Conservation (phyloP, 2,797 vertebrate species). For the Carcharodon carcharias region DNA sequence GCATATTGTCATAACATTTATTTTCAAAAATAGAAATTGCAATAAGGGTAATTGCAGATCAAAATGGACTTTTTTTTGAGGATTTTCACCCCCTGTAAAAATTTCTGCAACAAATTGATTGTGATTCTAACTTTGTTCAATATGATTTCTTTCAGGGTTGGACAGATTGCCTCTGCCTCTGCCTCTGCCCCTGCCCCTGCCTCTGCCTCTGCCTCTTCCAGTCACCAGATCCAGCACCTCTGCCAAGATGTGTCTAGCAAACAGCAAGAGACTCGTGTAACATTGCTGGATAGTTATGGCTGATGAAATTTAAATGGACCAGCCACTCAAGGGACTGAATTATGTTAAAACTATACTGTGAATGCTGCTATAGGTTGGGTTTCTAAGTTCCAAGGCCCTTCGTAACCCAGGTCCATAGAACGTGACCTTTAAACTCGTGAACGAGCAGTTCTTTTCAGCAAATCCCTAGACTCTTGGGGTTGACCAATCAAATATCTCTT, state of each 20-base stretch:
- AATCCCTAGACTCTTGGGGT: neutral
- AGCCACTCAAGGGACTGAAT: neutral
- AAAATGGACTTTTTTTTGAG: neutral
- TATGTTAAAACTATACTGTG: neutral
- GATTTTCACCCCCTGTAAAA: neutral
- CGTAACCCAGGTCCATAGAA: neutral
- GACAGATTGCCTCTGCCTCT: slow-evolving; percentile 61
- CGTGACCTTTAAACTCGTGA: neutral
- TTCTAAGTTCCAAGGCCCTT: neutral
- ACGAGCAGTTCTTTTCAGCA: neutral
- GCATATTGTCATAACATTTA: neutral
- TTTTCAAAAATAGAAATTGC: neutral
- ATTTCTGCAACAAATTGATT: neutral
- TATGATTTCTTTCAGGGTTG: slow-evolving; percentile 63
- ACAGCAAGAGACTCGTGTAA: slow-evolving; percentile 54
- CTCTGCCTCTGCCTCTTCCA: slow-evolving; percentile 52
- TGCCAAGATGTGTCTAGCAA: slow-evolving; percentile 57
- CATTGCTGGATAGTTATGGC: neutral
- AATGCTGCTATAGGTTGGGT: slow-evolving; percentile 11
- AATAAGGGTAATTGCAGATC: neutral
- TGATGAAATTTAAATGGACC: neutral
- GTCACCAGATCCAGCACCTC: slow-evolving; percentile 62
- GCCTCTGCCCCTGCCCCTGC: slow-evolving; percentile 76
- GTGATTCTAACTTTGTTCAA: slow-evolving; percentile 5
- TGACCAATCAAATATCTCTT: neutral